These are phyloP conservation scores for Lordiphosa fenestrarum DNA, from an alignment of 2,888 invertebrate species.

Conservation along the genomic window DNA sequence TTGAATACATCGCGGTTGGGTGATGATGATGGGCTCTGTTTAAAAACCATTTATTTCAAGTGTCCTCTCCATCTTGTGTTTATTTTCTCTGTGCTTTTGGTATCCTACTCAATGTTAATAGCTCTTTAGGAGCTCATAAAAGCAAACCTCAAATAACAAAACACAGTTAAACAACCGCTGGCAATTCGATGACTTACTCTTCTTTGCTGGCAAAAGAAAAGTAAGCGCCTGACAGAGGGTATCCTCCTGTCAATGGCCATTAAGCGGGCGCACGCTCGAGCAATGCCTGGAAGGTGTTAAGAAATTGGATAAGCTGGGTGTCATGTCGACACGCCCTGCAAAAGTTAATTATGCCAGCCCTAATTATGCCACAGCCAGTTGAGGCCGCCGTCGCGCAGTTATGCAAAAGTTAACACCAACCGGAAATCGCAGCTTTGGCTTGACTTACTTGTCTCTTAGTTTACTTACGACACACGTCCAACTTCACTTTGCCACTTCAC, in stretches of 20 bases:
- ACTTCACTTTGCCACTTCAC: constrained; percentile 18
- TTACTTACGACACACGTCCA: constrained; percentile 13
- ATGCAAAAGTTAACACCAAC: constrained; percentile 3
- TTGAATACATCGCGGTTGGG: too few relatives aligned
- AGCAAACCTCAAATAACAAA: constrained; percentile 18
- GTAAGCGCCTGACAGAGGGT: constrained; percentile 7
- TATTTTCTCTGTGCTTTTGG: too few relatives aligned
- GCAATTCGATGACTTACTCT: constrained; percentile 40
- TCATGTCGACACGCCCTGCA: constrained; percentile 15
- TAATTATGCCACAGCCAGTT: constrained; percentile 31
- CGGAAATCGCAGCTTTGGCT: neutral
- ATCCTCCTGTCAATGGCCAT: constrained; percentile 31
- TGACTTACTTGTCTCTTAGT: constrained; percentile 16
- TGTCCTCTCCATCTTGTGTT: too few relatives aligned
- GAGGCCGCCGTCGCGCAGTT: too few relatives aligned
- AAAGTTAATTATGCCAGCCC: constrained; percentile 42
- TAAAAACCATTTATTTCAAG: too few relatives aligned
- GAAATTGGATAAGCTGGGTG: constrained; percentile 34
- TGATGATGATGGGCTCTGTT: too few relatives aligned
- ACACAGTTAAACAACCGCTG: constrained; percentile 9
- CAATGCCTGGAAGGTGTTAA: constrained; percentile 17
- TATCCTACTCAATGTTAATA: neutral
- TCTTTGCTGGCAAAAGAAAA: constrained; percentile 8
- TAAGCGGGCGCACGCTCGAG: constrained; percentile 15
- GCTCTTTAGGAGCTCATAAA: constrained; percentile 19